Conservation (phyloP, 1,140 invertebrate genomes). For the Tenebrio molitor region DNA sequence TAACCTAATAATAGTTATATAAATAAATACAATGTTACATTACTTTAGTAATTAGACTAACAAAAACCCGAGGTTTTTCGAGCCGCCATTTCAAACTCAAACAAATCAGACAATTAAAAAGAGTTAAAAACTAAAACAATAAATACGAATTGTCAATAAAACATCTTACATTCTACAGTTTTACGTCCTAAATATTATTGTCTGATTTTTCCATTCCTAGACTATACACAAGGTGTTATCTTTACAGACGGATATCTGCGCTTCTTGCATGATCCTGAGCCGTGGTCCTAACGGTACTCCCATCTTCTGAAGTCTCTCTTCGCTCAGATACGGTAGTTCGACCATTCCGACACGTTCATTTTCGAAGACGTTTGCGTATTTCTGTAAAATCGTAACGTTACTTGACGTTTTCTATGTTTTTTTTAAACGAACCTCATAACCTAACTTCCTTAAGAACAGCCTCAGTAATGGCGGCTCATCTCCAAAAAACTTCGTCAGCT, state of each 20-base stretch:
- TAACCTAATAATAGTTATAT: conserved; percentile 43
- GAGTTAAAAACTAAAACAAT: conserved; percentile 25
- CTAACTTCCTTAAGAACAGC: conserved; percentile 91
- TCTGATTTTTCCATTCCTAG: conserved; percentile 53
- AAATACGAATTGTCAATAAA: not conserved
- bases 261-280: conserved; percentile 90
- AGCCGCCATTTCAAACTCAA: conserved; percentile 53
- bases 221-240: conserved; percentile 70
- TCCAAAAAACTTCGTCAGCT: conserved; percentile 92
- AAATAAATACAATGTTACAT: conserved; percentile 39
- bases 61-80: conserved; percentile 40
- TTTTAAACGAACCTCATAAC: conserved; percentile 84
- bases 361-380: conserved; percentile 89
- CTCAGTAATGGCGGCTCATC: conserved; percentile 92
- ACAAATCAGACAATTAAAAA: conserved; percentile 42
- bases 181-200: conserved; percentile 35
- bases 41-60: conserved; percentile 41
- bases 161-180: too few species aligned
- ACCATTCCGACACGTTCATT: conserved; percentile 92
- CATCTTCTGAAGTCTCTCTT: conserved; percentile 89
- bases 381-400: conserved; percentile 75
- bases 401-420: too few species aligned
- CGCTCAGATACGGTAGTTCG: conserved; percentile 91
- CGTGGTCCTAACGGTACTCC: conserved; percentile 91
- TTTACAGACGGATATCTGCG: conserved; percentile 78